Conservation (phyloP, 2,113 vertebrate species). For the Lampris megalopsis region DNA sequence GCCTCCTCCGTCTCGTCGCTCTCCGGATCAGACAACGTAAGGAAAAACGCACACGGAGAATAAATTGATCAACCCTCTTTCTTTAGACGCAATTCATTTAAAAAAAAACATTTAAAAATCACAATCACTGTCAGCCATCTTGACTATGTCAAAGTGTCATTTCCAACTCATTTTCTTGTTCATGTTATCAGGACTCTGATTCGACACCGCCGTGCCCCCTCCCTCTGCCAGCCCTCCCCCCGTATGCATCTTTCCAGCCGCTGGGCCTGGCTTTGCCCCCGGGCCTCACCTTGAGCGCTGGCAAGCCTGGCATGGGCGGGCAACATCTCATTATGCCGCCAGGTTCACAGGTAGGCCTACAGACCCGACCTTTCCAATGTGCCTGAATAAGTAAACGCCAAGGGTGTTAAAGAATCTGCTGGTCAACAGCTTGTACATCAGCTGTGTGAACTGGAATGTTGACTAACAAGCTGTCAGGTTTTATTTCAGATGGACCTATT, state of each 20-base stretch:
- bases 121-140: neutral
- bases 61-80: neutral
- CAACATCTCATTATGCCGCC: slow-evolving; percentile 86
- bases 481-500: no score
- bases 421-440: no score
- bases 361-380: no score
- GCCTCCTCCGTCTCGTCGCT: slow-evolving; percentile 93
- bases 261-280: slow-evolving; percentile 84
- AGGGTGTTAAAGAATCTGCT: no score
- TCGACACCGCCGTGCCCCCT: slow-evolving; percentile 86
- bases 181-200: slow-evolving; percentile 89
- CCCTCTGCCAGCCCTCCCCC: slow-evolving; percentile 83
- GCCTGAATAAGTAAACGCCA: no score
- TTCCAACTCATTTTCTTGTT: neutral
- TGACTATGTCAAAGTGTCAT: neutral
- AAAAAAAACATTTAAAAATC: no score
- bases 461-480: no score
- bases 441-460: no score
- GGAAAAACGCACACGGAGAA: slow-evolving; percentile 41
- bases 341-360: slow-evolving; percentile 86
- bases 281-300: slow-evolving; percentile 83
- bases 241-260: slow-evolving; percentile 86
- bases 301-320: slow-evolving; percentile 84
- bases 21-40: slow-evolving; percentile 95
- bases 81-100: neutral